Base-by-base conservation (phyloP, 2,113 vertebrate genomes). In the Myrmophylax atrothorax region DNA sequence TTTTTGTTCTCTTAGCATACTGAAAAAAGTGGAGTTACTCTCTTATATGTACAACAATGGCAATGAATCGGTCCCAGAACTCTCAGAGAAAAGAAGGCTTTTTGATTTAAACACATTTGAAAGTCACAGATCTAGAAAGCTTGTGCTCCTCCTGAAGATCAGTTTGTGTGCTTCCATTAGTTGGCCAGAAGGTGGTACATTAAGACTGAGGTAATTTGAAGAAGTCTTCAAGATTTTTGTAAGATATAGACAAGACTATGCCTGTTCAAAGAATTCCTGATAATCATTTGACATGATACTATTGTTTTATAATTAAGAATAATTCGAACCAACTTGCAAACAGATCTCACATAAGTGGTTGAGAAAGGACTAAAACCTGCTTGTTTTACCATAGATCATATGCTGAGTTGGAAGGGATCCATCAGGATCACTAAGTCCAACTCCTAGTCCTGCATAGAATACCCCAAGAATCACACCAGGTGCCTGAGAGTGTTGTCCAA, bases 141-240 rank as follows among this genome's bases (percentile, higher is more conserved):
- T 46, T 0, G 1, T 22, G 7, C 64, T 82, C 18, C 40, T 67
- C 52, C 55, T 78, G 20, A 63, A 63, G 63, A 87, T 37, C 63
- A 75, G 56, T 38, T 82, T n/a, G 31, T 83, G 93, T 91, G 58
- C 58, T 96, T 96, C 70, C 66, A 84, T 67, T 70, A 90, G 87
- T 77, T 94, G 92, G 59, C 94, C 97, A 97, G 96, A 96, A 97
- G 96, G 94, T 96, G 97, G 96, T 96, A 97, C 68, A 94, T 97
- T 79, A 92, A 76, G 75, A 90, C 88, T 95, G 77, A 63, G 25
- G 20, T 2, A 92, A 69, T 22, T 49, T 50, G n/a, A 76, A 47
- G 33, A 81, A 86, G 24, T 19, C 55, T 38, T 74, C 33, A 84
- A 73, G 68, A 66, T 68, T 87, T 84, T 89, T 67, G 31, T 31